Evolutionary conservation across 2,888 invertebrate genomes (phyloP).

Genomic region (Dynastes hyllus): DNA sequence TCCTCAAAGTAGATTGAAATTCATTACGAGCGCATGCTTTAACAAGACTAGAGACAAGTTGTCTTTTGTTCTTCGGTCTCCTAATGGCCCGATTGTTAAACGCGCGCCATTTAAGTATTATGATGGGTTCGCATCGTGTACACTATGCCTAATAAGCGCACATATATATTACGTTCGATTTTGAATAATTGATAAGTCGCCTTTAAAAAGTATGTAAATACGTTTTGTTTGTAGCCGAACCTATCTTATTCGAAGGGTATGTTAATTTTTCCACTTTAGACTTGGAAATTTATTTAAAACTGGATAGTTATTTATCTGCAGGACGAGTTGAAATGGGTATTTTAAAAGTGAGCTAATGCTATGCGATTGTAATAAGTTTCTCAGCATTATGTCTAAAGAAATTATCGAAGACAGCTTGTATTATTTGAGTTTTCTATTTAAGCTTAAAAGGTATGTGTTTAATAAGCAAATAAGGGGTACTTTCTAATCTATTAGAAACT

Average conservation of each 20-base stretch:
- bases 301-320: conserved; percentile 9
- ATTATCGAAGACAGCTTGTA: neutral
- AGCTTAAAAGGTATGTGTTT: neutral
- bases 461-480: neutral
- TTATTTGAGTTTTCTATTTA: conserved; percentile 19
- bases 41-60: conserved; percentile 33
- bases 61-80: conserved; percentile 10
- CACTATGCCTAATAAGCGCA: neutral
- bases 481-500: neutral
- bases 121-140: neutral
- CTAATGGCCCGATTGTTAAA: conserved; percentile 33
- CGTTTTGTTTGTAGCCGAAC: neutral
- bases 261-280: conserved; percentile 31
- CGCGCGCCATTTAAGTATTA: conserved; percentile 18
- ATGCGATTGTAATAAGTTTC: conserved; percentile 11
- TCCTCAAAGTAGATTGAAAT: conserved; percentile 21
- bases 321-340: conserved; percentile 19
- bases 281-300: conserved; percentile 43
- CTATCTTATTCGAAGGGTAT: conserved; percentile 22
- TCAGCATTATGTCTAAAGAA: neutral
- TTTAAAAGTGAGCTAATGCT: conserved; percentile 19
- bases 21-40: conserved; percentile 20
- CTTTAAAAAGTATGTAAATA: conserved; percentile 13
- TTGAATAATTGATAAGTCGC: conserved; percentile 35
- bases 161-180: conserved; percentile 13